Percentiles rank a stretch among this genome's conserved stretches.
Conservation (phyloP, 1,140 invertebrate genomes). For the Panagrolaimus sp. region DNA sequence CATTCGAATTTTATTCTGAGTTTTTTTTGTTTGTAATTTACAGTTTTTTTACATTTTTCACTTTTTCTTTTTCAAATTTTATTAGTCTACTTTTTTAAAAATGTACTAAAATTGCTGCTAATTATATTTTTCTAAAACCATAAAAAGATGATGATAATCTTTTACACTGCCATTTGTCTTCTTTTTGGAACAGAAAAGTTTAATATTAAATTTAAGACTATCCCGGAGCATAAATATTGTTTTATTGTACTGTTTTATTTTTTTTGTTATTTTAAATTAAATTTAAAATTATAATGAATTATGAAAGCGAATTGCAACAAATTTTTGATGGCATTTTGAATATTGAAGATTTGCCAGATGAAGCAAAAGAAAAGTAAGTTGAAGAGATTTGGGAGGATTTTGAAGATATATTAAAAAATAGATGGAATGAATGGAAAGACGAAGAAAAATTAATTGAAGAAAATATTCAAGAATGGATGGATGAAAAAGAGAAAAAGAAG, state of each 20-base stretch:
- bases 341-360: not conserved
- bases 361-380: not conserved
- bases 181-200: too few relatives aligned
- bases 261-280: too few relatives aligned
- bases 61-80: too few relatives aligned
- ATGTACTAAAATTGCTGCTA: not conserved
- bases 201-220: too few relatives aligned
- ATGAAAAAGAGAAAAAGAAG: not conserved
- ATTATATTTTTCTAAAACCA: not conserved
- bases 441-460: not conserved
- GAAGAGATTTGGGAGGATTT: not conserved
- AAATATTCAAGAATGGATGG: not conserved
- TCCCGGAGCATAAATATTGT: too few relatives aligned
- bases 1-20: too few relatives aligned
- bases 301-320: not conserved
- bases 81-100: too few relatives aligned
- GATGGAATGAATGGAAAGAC: slow-evolving; percentile 15
- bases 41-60: too few relatives aligned
- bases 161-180: too few relatives aligned
- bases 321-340: not conserved
- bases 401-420: not conserved
- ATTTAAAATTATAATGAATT: slow-evolving; percentile 13
- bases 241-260: too few relatives aligned
- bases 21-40: not conserved
- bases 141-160: not conserved